A percentile compares a stretch with the other conserved stretches of the same genome.
Conservation (phyloP, 2,888 invertebrate genomes). For the Prenolepis imparis region DNA sequence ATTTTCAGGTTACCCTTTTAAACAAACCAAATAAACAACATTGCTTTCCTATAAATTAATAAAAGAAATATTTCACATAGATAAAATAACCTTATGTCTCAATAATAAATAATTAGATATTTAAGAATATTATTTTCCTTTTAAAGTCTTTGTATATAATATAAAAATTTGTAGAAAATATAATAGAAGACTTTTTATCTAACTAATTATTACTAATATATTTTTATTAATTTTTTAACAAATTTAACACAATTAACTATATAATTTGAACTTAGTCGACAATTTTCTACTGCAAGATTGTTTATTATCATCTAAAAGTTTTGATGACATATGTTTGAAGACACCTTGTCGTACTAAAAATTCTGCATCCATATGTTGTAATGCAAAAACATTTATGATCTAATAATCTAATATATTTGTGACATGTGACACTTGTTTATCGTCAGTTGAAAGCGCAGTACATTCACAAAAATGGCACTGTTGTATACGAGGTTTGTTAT, state of each 20-base stretch:
- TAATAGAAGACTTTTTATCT: background rate
- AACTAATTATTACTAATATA: background rate
- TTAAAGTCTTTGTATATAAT: background rate
- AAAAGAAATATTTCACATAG: too few species aligned
- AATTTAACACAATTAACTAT: background rate
- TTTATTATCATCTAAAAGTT: background rate
- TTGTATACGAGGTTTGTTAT: slow-evolving; percentile 1
- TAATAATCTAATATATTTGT: background rate
- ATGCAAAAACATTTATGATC: background rate
- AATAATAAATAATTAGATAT: background rate
- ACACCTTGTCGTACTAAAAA: background rate
- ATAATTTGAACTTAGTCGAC: background rate
- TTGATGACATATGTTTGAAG: background rate
- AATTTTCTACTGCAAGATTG: background rate
- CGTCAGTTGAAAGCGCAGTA: slow-evolving; percentile 6
- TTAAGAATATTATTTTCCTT: background rate
- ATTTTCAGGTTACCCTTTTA: background rate
- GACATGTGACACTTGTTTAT: slow-evolving; percentile 13
- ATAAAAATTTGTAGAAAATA: background rate
- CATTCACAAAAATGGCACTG: slow-evolving; percentile 34
- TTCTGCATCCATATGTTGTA: background rate
- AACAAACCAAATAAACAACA: too few species aligned
- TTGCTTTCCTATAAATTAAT: too few species aligned
- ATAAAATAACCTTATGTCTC: too few species aligned
- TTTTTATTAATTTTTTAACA: background rate